These are phyloP conservation scores for Frieseomelitta varia DNA, from an alignment of 1,140 invertebrate genomes.

Conservation along the genomic window DNA sequence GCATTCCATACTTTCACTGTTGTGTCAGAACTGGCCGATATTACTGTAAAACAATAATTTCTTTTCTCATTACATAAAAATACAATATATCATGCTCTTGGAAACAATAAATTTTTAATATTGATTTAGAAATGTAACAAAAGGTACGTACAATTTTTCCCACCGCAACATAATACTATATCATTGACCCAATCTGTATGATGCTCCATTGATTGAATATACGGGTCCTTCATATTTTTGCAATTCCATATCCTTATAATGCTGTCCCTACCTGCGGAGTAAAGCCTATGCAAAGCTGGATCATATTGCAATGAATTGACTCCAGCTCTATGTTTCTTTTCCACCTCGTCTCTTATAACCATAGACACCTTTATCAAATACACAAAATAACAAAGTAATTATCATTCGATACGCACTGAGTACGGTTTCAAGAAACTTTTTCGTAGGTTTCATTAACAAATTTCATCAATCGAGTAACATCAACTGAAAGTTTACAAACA, in stretches of 20 bases:
- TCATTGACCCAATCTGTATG: conserved; percentile 99
- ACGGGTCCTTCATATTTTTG: conserved; percentile 88
- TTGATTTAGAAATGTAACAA: background rate
- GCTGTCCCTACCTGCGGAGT: conserved; percentile 98
- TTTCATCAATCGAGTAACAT: background rate
- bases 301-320: conserved; percentile 98
- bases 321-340: conserved; percentile 96
- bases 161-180: conserved; percentile 98
- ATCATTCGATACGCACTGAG: background rate
- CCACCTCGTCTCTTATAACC: conserved; percentile 98
- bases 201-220: conserved; percentile 97
- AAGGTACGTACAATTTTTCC: conserved; percentile 91
- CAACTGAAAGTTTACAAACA: background rate
- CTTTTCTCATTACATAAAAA: background rate
- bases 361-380: conserved; percentile 92
- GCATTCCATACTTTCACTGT: conserved; percentile 99
- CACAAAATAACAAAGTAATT: conserved; percentile 5
- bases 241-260: conserved; percentile 99
- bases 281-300: conserved; percentile 92
- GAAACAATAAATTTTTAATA: background rate
- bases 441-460: background rate
- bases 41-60: conserved; percentile 87
- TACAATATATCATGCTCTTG: background rate
- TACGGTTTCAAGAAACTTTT: background rate
- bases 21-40: conserved; percentile 99